A percentile compares a stretch with the other conserved stretches of the same genome.
These are phyloP conservation scores for Cygnus atratus DNA, from an alignment of 2,113 vertebrate genomes.

Conservation along the genomic window DNA sequence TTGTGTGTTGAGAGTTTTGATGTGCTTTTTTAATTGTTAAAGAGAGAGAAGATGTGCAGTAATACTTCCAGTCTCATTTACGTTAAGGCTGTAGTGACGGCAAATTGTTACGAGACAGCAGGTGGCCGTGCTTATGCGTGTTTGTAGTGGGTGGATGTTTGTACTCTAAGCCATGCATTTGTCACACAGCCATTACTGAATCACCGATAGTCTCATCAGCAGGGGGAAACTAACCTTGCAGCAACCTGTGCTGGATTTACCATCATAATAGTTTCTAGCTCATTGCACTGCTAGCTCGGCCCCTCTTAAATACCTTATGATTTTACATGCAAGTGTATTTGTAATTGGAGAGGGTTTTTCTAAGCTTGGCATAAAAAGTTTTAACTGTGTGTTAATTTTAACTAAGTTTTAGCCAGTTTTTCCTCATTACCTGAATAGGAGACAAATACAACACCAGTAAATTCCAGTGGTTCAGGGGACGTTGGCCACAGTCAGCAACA, in stretches of 20 bases:
- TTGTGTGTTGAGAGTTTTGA: background rate
- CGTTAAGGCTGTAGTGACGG: background rate
- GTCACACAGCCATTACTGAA: background rate
- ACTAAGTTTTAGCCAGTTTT: background rate
- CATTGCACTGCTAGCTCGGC: background rate
- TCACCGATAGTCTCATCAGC: background rate
- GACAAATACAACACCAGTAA: background rate
- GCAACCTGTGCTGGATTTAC: background rate
- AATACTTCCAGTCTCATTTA: background rate
- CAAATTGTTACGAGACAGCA: background rate
- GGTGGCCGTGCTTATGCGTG: background rate
- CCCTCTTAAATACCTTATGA: background rate
- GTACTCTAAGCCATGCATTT: background rate
- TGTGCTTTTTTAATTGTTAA: background rate
- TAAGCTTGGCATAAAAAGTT: background rate
- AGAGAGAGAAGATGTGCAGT: background rate
- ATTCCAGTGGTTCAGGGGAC: background rate
- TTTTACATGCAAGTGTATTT: background rate
- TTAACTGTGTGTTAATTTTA: background rate
- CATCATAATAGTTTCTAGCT: background rate
- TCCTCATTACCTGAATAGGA: background rate
- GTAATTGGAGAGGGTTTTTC: background rate
- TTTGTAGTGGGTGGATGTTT: background rate
- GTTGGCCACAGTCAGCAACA: background rate
- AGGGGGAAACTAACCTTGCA: background rate